These are phyloP conservation scores for Pinctada fucata DNA, from an alignment of 2,888 invertebrate genomes.

Conservation along the genomic window DNA sequence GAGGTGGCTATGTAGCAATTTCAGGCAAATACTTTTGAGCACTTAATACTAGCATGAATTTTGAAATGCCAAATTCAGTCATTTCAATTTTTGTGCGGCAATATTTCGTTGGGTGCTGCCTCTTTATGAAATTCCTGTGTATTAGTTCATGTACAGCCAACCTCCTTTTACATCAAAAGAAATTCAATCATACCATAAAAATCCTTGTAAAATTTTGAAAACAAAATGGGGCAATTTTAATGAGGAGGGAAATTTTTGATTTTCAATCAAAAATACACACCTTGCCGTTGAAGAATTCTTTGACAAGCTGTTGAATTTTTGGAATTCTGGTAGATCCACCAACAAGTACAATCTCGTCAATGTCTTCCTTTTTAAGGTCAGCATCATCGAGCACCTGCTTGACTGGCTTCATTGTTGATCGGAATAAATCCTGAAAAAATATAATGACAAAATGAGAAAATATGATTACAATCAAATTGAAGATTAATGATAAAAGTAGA, in stretches of 20 bases:
- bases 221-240: too few relatives aligned
- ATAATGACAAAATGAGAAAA: neutral
- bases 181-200: too few relatives aligned
- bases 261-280: conserved; percentile 48
- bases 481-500: neutral
- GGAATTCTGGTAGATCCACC: conserved; percentile 99
- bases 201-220: too few relatives aligned
- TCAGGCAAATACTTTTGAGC: too few relatives aligned
- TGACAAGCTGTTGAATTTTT: conserved; percentile 86
- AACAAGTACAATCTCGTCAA: conserved; percentile 98
- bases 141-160: too few relatives aligned
- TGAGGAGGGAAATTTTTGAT: too few relatives aligned
- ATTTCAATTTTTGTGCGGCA: too few relatives aligned
- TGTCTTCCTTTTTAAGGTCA: conserved; percentile 98
- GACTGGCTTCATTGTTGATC: conserved; percentile 93
- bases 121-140: too few relatives aligned
- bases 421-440: conserved; percentile 79
- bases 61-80: too few relatives aligned
- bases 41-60: too few relatives aligned
- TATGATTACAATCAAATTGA: neutral
- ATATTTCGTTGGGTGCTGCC: too few relatives aligned
- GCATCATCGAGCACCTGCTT: conserved; percentile 96
- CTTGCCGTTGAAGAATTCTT: conserved; percentile 92
- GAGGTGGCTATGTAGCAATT: neutral
- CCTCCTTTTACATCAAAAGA: too few relatives aligned